These are phyloP conservation scores for Teleopsis dalmanni DNA, from an alignment of 1,140 invertebrate genomes.

Conservation along the genomic window DNA sequence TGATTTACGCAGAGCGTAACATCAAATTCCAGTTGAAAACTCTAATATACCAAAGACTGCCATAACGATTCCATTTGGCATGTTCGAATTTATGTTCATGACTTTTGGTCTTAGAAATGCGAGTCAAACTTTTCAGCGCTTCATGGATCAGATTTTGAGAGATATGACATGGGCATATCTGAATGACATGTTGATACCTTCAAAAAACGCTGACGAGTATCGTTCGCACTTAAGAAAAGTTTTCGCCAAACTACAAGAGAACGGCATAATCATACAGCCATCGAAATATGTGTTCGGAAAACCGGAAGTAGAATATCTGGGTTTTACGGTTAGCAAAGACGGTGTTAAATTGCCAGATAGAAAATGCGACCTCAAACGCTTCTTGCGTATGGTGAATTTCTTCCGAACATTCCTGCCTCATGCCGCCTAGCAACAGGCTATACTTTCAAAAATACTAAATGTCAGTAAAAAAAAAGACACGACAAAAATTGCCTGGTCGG, in stretches of 20 bases:
- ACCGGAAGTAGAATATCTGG: neutral
- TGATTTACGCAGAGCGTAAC: too few species aligned
- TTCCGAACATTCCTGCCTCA: too few species aligned
- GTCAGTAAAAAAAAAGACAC: too few species aligned
- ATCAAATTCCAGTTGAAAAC: slow-evolving; percentile 28
- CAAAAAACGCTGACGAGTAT: neutral
- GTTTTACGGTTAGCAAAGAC: neutral
- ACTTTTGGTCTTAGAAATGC: slow-evolving; percentile 15
- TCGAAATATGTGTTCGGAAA: neutral
- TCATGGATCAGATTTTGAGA: slow-evolving; percentile 35
- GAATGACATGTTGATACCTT: neutral
- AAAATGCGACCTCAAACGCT: too few species aligned
- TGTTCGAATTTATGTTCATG: slow-evolving; percentile 12
- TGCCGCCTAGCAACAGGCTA: too few species aligned
- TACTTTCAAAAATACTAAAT: too few species aligned
- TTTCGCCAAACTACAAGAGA: too few species aligned
- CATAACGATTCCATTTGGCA: slow-evolving; percentile 11
- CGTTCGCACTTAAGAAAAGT: too few species aligned
- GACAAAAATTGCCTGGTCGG: too few species aligned
- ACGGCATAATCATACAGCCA: neutral
- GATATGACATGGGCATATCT: neutral
- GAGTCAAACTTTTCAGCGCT: slow-evolving; percentile 7
- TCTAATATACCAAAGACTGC: slow-evolving; percentile 9
- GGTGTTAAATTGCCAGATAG: too few species aligned
- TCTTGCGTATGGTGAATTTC: too few species aligned